Evolutionary conservation across 92 coral and sea anemone genomes (phyloP), one percentile per base, ranked within the genome.

Genomic region (Siderastrea siderea): DNA sequence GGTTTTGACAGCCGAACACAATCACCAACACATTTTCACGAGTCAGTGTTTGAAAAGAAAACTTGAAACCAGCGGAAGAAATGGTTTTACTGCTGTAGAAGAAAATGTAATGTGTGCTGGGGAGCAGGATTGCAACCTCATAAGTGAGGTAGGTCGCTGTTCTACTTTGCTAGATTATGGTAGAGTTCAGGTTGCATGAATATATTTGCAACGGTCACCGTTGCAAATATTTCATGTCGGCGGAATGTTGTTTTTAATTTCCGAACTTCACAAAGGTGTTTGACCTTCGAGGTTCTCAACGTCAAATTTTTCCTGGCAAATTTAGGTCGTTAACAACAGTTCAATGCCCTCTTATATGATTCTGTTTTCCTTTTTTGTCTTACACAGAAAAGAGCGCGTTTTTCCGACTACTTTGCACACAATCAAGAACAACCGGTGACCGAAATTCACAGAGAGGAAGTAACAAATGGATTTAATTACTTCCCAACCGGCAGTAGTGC

Each of bases 21-120:
- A 62, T 65, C 72, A 6, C 2, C 47, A 54, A 16, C 69, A 70
- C 54, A 60, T 16, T 6, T 81, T 59, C 43, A 10, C 80, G 8
- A 60, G 62, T 60, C 59, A 52, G 13, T 58, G 71, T 83, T 73
- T 83, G 87, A 83, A 83, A 51, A 72, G 87, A 74, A 83, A 83
- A 71, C 71, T 83, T 51, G 87, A 72, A 47, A 49, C 26, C 2
- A 55, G 5, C 14, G 68, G 53, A 6, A 68, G 58, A 48, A 72
- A 71, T 83, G 79, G 70, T 7, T 73, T 63, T 48, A 13, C 49
- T 7, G 6, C 70, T 12, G 3, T 15, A 12, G 72, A 38, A 19
- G 73, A 72, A 48, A 48, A 47, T 60, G 87, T 50, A 47, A 60
- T 83, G 80, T 1, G 51, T 11, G 19, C 15, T 3, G 67, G 45